Conservation (phyloP, 1,140 invertebrate species). For the Eriocheir sinensis region DNA sequence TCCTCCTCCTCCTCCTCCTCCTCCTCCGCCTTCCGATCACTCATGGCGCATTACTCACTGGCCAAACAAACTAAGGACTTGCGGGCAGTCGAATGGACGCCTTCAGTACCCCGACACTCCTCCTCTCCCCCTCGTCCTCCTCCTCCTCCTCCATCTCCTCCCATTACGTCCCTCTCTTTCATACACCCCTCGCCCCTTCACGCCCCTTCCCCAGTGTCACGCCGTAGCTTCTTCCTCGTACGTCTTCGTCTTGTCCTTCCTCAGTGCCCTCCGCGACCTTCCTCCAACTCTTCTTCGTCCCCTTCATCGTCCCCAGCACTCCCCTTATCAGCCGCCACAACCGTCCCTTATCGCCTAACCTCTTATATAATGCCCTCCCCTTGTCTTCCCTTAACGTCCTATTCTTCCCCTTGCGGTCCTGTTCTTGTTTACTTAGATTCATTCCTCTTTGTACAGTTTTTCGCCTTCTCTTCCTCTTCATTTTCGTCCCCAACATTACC, state of each 20-base stretch:
- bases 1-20: neutral
- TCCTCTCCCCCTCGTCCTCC: neutral
- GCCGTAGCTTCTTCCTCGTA: neutral
- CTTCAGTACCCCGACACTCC: neutral
- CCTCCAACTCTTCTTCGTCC: neutral
- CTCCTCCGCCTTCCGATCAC: neutral
- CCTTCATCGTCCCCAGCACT: neutral
- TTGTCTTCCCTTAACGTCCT: neutral
- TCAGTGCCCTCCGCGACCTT: neutral
- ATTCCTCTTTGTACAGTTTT: neutral
- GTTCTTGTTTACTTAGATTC: neutral
- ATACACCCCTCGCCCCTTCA: neutral
- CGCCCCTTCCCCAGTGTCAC: neutral
- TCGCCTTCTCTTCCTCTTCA: neutral
- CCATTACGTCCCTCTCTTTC: neutral
- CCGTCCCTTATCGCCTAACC: neutral
- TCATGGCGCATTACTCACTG: slow-evolving; percentile 37
- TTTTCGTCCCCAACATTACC: neutral
- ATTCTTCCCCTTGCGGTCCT: neutral
- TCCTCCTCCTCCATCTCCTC: neutral
- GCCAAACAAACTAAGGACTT: slow-evolving; percentile 33
- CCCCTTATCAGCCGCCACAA: no score
- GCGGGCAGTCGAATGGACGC: slow-evolving; percentile 28
- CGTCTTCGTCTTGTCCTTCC: neutral
- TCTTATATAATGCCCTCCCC: neutral